Conservation (phyloP, 30 jellyfish, hydroid and myxozoan species). For the Aurelia aurita complex sp. Pacific region DNA sequence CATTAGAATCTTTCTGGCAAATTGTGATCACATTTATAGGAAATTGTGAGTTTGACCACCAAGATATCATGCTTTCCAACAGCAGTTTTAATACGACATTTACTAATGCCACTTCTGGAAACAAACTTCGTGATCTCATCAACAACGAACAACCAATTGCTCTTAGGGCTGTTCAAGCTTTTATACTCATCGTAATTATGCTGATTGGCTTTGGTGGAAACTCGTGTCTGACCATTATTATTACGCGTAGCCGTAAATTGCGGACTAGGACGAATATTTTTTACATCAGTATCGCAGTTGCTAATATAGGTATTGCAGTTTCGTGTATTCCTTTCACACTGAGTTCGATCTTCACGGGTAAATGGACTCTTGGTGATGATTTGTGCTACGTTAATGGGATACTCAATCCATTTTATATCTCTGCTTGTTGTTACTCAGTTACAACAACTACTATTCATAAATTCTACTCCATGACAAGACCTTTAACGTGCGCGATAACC, state of each 20-base stretch:
- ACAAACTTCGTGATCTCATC: no score
- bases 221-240: constrained; percentile 12
- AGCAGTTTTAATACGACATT: no score
- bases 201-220: constrained; percentile 63
- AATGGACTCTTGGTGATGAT: constrained; percentile 62
- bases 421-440: constrained; percentile 67
- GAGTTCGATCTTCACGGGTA: constrained; percentile 46
- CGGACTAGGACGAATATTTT: constrained; percentile 71
- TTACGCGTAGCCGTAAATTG: constrained; percentile 54
- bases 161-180: constrained; percentile 37
- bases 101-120: no score
- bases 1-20: no score
- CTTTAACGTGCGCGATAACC: constrained; percentile 55
- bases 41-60: no score
- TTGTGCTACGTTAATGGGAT: constrained; percentile 69
- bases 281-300: constrained; percentile 57
- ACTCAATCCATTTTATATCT: constrained; percentile 70
- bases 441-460: constrained; percentile 73
- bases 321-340: constrained; percentile 73
- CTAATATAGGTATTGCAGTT: constrained; percentile 69
- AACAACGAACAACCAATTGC: constrained; percentile 5
- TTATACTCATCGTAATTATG: constrained; percentile 20
- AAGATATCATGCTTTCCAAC: no score
- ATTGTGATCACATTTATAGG: no score
- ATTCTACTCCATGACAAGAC: constrained; percentile 47